Evolutionary conservation across 2,113 vertebrate species (phyloP).

Genomic region (Chloebia gouldiae): DNA sequence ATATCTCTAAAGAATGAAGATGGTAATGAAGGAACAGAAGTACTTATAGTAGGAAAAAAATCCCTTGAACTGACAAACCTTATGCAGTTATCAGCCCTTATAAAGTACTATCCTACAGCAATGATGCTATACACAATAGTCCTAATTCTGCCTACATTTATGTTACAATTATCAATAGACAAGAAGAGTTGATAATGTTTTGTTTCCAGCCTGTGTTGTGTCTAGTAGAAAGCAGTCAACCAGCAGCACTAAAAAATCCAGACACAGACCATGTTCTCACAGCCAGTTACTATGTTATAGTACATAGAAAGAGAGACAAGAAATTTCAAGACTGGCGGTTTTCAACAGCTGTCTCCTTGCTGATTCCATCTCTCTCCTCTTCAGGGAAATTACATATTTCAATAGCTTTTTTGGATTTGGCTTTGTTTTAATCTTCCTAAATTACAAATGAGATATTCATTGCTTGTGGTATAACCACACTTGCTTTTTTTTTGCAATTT

Average conservation of each 20-base stretch:
- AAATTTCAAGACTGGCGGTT: not conserved
- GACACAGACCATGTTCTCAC: not conserved
- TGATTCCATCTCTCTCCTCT: not conserved
- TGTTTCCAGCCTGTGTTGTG: not conserved
- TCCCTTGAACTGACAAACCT: not conserved
- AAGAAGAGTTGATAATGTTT: not conserved
- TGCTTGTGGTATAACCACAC: not conserved
- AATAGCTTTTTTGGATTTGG: not conserved
- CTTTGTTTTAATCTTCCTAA: not conserved
- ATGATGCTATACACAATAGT: not conserved
- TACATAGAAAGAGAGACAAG: not conserved
- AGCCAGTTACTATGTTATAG: not conserved
- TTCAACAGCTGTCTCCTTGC: not conserved
- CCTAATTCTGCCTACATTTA: not conserved
- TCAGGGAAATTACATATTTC: not conserved
- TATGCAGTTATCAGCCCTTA: not conserved
- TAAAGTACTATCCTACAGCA: not conserved
- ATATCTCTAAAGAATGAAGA: not conserved
- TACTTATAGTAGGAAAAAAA: not conserved
- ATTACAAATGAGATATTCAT: not conserved
- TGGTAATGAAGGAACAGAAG: not conserved
- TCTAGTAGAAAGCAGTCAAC: not conserved
- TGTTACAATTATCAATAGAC: not conserved
- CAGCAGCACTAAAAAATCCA: not conserved
- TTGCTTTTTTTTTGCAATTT: not conserved